Conservation (phyloP, 2,113 vertebrate species). For the Microcebus lehilahytsara region DNA sequence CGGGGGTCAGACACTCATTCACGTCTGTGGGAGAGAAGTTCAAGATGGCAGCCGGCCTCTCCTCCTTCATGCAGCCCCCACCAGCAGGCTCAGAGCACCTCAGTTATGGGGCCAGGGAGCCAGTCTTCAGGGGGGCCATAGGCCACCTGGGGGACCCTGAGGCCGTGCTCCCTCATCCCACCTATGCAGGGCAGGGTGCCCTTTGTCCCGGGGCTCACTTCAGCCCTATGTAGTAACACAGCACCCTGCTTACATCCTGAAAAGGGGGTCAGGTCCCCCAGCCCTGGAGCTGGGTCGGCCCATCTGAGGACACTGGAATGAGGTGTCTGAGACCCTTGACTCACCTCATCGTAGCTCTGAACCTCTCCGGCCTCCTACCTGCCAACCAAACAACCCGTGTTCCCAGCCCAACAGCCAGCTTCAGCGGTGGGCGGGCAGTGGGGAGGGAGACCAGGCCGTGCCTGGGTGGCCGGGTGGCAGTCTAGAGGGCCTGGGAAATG, state of each 20-base stretch:
- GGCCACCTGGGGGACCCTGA: neutral
- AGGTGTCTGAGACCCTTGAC: neutral
- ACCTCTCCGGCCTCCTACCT: neutral
- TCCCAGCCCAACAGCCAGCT: neutral
- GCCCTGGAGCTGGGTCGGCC: neutral
- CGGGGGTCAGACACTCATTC: constrained; percentile 87
- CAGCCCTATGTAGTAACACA: neutral
- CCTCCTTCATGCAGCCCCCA: neutral
- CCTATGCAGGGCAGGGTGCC: neutral
- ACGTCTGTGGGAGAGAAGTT: constrained; percentile 83
- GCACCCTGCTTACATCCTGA: neutral
- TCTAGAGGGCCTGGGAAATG: constrained; percentile 50
- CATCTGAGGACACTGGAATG: neutral
- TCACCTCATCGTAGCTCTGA: neutral
- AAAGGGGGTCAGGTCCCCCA: neutral
- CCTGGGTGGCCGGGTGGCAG: neutral
- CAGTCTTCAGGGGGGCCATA: neutral
- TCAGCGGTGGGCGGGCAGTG: neutral
- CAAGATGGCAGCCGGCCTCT: neutral
- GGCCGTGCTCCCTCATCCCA: neutral
- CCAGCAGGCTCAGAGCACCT: neutral
- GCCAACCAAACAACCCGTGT: neutral
- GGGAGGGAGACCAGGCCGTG: neutral
- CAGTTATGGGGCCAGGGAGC: neutral
- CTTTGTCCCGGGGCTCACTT: neutral